Evolutionary conservation across 92 coral and sea anemone genomes (phyloP).

Genomic region (Diadumene lineata): DNA sequence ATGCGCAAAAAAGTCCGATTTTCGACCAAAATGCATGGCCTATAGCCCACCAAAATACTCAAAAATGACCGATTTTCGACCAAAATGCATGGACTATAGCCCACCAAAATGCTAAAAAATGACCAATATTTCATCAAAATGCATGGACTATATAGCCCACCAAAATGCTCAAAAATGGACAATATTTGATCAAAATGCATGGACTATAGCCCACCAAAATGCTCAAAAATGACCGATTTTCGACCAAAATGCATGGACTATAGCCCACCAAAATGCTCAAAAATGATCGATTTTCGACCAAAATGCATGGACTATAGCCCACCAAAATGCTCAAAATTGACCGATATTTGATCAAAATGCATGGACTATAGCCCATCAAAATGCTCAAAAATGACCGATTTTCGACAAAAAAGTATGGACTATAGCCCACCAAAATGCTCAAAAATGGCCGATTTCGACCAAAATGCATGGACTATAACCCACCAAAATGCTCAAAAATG

Average conservation of each 20-base stretch:
- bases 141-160: not conserved
- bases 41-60: too few species aligned
- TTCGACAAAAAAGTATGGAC: not conserved
- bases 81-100: too few species aligned
- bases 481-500: not conserved
- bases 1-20: too few species aligned
- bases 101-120: too few species aligned
- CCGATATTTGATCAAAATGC: not conserved
- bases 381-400: not conserved
- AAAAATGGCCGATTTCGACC: not conserved
- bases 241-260: not conserved
- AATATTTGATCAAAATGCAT: not conserved
- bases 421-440: not conserved
- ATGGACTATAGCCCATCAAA: conserved; percentile 4
- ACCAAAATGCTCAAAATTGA: not conserved
- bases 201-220: conserved; percentile 1
- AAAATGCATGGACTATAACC: conserved; percentile 6
- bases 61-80: too few species aligned
- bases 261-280: not conserved
- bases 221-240: not conserved
- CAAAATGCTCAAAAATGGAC: not conserved
- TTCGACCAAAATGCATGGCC: too few species aligned
- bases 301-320: not conserved
- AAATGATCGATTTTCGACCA: not conserved
- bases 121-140: not conserved